A percentile compares a stretch with the other conserved stretches of the same genome.
Conservation (phyloP, 2,113 vertebrate genomes). For the Tragelaphus imberbis region DNA sequence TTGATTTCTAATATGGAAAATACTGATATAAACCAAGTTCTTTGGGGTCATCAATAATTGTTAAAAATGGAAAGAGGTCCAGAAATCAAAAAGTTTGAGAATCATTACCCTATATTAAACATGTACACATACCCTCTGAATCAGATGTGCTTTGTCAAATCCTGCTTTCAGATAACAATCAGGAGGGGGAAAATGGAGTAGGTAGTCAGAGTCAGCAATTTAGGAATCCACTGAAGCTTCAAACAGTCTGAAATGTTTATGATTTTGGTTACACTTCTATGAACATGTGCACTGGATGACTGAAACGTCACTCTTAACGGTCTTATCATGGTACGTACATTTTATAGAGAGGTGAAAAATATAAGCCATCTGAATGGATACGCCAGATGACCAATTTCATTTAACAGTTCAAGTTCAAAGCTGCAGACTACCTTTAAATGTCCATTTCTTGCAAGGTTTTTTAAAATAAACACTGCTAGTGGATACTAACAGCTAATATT, state of each 20-base stretch:
- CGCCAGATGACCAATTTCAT: constrained; percentile 59
- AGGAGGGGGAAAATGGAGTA: not conserved
- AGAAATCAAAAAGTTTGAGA: not conserved
- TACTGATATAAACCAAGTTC: not conserved
- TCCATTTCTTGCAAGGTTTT: constrained; percentile 48
- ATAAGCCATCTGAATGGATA: constrained; percentile 47
- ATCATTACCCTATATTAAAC: not conserved
- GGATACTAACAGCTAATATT: not conserved
- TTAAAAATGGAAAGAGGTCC: not conserved
- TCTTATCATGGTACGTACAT: constrained; percentile 37
- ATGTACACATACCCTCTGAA: not conserved
- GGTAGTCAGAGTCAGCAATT: not conserved
- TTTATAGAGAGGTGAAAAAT: constrained; percentile 35
- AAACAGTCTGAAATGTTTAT: not conserved
- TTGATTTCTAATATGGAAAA: not conserved
- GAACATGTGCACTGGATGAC: not conserved
- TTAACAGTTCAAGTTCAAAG: constrained; percentile 65
- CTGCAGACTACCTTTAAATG: not conserved
- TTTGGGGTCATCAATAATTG: not conserved
- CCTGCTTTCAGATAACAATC: not conserved
- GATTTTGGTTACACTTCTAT: not conserved
- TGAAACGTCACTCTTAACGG: not conserved
- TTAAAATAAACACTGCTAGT: not conserved
- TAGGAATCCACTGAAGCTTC: not conserved
- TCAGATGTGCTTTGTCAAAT: not conserved